These are phyloP conservation scores for Cephalophus harveyi DNA, from an alignment of 2,113 vertebrate species.

Conservation along the genomic window DNA sequence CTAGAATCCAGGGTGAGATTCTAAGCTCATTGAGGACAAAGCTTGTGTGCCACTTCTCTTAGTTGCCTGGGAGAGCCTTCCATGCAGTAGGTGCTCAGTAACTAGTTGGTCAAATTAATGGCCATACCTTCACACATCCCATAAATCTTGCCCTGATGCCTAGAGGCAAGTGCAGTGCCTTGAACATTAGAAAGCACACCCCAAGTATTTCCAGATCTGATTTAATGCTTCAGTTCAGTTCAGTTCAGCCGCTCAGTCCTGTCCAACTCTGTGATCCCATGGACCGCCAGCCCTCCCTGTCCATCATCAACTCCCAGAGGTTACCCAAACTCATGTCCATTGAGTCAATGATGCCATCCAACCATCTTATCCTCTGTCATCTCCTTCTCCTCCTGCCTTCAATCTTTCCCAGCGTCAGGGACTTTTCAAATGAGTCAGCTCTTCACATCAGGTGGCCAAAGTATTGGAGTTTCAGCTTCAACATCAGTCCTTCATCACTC, in stretches of 20 bases:
- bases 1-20: neutral
- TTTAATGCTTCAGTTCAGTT: neutral
- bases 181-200: neutral
- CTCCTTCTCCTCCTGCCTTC: neutral
- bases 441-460: neutral
- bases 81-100: neutral
- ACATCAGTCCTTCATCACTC: neutral
- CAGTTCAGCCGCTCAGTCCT: neutral
- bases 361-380: neutral
- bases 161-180: neutral
- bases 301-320: neutral
- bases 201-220: neutral
- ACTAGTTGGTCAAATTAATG: neutral
- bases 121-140: neutral
- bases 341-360: neutral
- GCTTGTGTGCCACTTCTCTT: neutral
- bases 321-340: neutral
- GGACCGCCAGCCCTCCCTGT: neutral
- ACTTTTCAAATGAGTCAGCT: neutral
- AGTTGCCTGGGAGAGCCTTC: neutral
- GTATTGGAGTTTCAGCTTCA: neutral
- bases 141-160: neutral
- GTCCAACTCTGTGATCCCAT: neutral
- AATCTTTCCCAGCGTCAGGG: neutral
- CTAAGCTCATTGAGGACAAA: neutral